phyloP scores from a whole-genome alignment of 2,797 vertebrate genomes.

The Mionectes olivaceus region DNA sequence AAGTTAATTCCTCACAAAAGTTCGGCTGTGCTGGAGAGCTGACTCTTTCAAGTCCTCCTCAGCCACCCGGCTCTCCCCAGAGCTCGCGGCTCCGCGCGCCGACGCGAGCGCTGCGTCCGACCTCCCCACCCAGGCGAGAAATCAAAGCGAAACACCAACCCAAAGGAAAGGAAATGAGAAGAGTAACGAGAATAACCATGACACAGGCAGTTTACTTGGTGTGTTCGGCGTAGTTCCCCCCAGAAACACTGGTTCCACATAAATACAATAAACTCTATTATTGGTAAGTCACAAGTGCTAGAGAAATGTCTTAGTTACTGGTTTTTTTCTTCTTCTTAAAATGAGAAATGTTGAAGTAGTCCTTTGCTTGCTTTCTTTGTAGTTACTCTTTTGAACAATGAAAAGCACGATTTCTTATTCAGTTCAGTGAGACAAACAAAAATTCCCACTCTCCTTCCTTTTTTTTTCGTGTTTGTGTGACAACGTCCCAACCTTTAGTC shows the following conservation, averaged over 20 bases:
- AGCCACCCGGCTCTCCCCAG: neutral
- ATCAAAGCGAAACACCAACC: slow-evolving; percentile 46
- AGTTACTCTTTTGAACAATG: slow-evolving; percentile 68
- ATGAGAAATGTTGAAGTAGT: slow-evolving; percentile 83
- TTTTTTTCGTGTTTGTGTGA: slow-evolving; percentile 11
- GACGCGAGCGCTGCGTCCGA: neutral
- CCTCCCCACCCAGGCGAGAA: slow-evolving; percentile 46
- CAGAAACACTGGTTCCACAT: slow-evolving; percentile 87
- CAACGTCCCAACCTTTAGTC: slow-evolving; percentile 52
- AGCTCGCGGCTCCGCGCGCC: neutral
- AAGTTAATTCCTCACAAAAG: slow-evolving; percentile 68
- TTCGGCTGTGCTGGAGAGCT: neutral
- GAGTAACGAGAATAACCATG: neutral
- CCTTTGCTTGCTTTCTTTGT: slow-evolving; percentile 68
- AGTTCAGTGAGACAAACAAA: slow-evolving; percentile 70
- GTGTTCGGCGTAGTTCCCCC: slow-evolving; percentile 78
- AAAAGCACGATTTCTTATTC: slow-evolving; percentile 77
- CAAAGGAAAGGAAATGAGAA: slow-evolving; percentile 15
- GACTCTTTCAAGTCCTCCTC: slow-evolving; percentile 32
- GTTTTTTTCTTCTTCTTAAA: slow-evolving; percentile 73
- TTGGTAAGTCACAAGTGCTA: slow-evolving; percentile 88
- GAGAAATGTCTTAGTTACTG: slow-evolving; percentile 72
- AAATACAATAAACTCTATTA: slow-evolving; percentile 87
- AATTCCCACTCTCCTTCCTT: slow-evolving; percentile 63
- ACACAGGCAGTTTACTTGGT: slow-evolving; percentile 76